phyloP scores from a whole-genome alignment of 53 echinoderm and acorn worm species.

The Mesocentrotus franciscanus region DNA sequence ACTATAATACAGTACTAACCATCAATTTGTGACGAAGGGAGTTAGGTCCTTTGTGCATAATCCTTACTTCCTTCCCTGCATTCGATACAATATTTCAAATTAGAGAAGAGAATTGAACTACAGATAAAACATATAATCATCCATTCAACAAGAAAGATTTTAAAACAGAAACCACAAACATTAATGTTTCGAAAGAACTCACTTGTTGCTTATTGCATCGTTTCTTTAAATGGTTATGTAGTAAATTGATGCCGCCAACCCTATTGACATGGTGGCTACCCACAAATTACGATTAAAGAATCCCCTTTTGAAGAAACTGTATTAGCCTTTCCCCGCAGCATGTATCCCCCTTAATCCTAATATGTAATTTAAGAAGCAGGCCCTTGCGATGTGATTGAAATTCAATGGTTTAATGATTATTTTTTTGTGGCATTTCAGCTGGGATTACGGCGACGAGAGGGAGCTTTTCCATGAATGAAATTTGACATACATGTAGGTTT shows the following conservation, averaged over 20 bases:
- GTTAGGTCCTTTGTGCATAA: too few species aligned
- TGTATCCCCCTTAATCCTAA: slow-evolving; percentile 3
- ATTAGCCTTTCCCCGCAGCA: neutral
- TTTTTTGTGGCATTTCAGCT: slow-evolving; percentile 27
- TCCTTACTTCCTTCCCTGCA: too few species aligned
- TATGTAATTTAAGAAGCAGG: neutral
- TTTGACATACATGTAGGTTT: neutral
- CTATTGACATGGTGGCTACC: slow-evolving; percentile 43
- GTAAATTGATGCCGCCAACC: slow-evolving; percentile 11
- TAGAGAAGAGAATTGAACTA: too few species aligned
- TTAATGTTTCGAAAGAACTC: neutral
- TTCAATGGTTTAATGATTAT: neutral
- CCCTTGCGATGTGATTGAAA: neutral
- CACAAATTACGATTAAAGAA: slow-evolving; percentile 41
- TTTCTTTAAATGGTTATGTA: neutral
- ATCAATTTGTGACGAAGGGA: too few species aligned
- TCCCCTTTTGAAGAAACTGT: neutral
- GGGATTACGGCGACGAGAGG: neutral
- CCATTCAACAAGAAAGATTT: too few species aligned
- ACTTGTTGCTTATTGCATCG: slow-evolving; percentile 9
- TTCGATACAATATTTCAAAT: too few species aligned
- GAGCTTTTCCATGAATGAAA: neutral
- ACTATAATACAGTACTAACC: too few species aligned
- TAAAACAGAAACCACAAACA: too few species aligned
- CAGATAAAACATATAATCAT: too few species aligned